Base-by-base conservation (phyloP, 2,797 vertebrate species). In the Pipistrellus kuhlii region DNA sequence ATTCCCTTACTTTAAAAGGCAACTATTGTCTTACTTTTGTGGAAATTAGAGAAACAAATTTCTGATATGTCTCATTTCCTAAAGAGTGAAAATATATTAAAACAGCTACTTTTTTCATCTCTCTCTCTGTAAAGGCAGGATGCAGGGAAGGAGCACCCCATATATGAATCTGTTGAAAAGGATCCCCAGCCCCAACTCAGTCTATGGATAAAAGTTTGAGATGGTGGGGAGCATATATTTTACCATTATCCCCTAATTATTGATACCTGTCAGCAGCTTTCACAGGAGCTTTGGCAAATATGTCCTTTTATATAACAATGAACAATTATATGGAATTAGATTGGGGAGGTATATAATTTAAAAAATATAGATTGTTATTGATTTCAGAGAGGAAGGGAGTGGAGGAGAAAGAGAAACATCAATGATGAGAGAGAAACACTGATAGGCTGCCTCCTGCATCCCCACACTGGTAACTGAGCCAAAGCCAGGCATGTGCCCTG, bases 291-390 rank as follows among this genome's bases (percentile, higher is more conserved):
- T 48, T 80, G 25, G 21, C n/a, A 89, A 87, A 76, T 55, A 48
- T 5, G 13, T 78, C 8, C 35, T 44, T 85, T 92, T 53, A 92
- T 69, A 9, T 91, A 91, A 88, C 27, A 82, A 15, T 88, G 46
- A 93, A 48, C 64, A 92, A 32, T 69, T 82, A 75, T 25, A 91
- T 25, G 82, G 46, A 95, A 95, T 88, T 38, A 86, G 18, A 91
- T 76, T 51, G 51, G 32, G 30, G 18, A 7, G 8, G 30, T 62
- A 30, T 62, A 30, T 62, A 30, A 62, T 62, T 62, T 27, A 6
- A 62, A 62, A 62, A 62, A 62, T 30, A 62, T 1, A 30, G 12
- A 25, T 30, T 62, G 30, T 62, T 62, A 62, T 62, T 62, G 59
- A 62, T 62, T 6, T 30, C 12, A 30, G 59, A 62, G 59, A 14